Percentiles rank a stretch among this genome's conserved stretches.
phyloP scores from a whole-genome alignment of 2,797 vertebrate species.

The Podargus strigoides region DNA sequence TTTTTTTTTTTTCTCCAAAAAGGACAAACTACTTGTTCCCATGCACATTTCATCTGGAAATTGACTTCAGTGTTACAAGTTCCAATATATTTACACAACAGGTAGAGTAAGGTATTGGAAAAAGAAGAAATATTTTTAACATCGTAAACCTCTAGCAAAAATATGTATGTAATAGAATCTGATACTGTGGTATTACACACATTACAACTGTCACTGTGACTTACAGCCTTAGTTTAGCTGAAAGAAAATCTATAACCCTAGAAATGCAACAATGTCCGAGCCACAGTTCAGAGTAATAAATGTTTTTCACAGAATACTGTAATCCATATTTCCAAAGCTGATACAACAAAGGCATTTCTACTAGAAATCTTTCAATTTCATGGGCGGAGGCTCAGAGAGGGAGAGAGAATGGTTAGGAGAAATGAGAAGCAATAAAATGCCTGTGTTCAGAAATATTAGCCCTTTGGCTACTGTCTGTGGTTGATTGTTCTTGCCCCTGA shows the following conservation, averaged over 20 bases:
- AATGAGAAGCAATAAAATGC: constrained; percentile 61
- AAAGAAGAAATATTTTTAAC: constrained; percentile 80
- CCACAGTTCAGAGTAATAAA: constrained; percentile 81
- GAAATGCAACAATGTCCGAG: constrained; percentile 79
- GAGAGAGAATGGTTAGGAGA: constrained; percentile 50
- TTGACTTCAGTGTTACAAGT: constrained; percentile 75
- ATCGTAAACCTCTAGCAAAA: constrained; percentile 81
- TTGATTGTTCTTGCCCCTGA: neutral
- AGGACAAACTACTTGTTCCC: constrained; percentile 66
- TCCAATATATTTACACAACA: constrained; percentile 80
- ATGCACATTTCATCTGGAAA: constrained; percentile 77
- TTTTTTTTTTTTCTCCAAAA: constrained; percentile 12
- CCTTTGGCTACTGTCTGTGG: constrained; percentile 15
- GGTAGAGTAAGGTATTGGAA: constrained; percentile 74
- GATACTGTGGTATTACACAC: constrained; percentile 80
- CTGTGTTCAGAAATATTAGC: constrained; percentile 42
- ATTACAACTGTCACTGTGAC: constrained; percentile 82
- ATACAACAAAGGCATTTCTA: constrained; percentile 77
- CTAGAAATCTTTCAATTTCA: constrained; percentile 80
- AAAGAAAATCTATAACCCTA: constrained; percentile 83
- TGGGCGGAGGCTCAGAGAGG: constrained; percentile 66
- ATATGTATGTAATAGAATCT: constrained; percentile 83
- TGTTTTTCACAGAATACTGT: constrained; percentile 79
- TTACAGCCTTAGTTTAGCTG: constrained; percentile 83
- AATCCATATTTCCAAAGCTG: constrained; percentile 81